Percentiles rank a stretch among this genome's conserved stretches.
Evolutionary conservation across 1,140 invertebrate species (phyloP).

Genomic region (Lepidurus couesii): DNA sequence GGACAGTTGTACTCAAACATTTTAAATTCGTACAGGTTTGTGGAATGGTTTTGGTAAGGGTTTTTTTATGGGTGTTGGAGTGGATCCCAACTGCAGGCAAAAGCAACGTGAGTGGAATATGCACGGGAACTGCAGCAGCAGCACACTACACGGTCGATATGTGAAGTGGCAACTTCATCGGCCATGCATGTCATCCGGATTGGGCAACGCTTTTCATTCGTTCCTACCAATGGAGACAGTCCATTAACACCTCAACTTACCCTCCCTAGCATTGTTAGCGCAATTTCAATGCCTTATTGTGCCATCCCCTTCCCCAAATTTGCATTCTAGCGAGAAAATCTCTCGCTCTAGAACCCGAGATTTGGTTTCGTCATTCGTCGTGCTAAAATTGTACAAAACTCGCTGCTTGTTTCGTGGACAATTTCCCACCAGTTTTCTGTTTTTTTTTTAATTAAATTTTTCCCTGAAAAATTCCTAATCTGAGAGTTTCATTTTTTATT

Average conservation of each 20-base stretch:
- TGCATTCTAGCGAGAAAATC: conserved; percentile 10
- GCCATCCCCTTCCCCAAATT: conserved; percentile 6
- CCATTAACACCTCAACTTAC: conserved; percentile 19
- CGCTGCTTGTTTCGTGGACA: neutral
- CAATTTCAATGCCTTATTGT: conserved; percentile 22
- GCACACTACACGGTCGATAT: conserved; percentile 4
- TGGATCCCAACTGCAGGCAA: neutral
- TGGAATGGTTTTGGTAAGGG: neutral
- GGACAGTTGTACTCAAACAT: neutral
- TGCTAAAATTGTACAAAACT: neutral
- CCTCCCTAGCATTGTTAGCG: conserved; percentile 13
- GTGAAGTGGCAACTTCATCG: conserved; percentile 16
- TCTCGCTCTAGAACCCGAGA: neutral
- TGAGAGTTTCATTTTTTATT: neutral
- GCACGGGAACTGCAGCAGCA: neutral
- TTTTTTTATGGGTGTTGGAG: neutral
- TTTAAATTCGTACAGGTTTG: too few species aligned
- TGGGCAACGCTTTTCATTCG: conserved; percentile 3
- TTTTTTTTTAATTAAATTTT: neutral
- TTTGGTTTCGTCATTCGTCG: neutral
- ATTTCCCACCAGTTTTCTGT: neutral
- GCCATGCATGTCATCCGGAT: conserved; percentile 20
- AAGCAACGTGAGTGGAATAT: neutral
- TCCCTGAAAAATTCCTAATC: neutral
- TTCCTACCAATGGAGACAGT: neutral